Conservation (phyloP, 2,888 invertebrate genomes). For the Polymixis lichenea region DNA sequence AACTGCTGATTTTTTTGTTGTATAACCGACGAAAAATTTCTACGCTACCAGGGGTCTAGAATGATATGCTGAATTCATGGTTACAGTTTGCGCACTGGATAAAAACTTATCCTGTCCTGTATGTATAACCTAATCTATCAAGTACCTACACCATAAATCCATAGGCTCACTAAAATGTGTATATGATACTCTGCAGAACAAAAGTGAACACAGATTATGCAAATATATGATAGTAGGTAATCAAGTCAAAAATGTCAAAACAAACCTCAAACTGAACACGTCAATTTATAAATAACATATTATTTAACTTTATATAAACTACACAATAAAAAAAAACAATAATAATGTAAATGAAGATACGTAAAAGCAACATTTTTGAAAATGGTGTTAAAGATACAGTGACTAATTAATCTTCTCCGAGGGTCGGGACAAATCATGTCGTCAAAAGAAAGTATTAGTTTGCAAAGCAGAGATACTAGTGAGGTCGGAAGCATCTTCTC, state of each 20-base stretch:
- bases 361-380: background rate
- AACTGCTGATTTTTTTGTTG: too few species aligned
- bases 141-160: too few species aligned
- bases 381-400: background rate
- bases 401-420: too few species aligned
- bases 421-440: background rate
- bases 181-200: background rate
- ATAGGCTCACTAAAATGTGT: background rate
- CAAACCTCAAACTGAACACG: background rate
- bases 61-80: too few species aligned
- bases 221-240: background rate
- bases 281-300: background rate
- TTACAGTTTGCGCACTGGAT: too few species aligned
- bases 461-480: background rate
- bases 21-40: too few species aligned
- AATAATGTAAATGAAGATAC: background rate
- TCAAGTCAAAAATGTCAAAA: slow-evolving; percentile 19
- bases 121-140: too few species aligned
- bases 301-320: background rate
- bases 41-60: too few species aligned
- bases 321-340: background rate
- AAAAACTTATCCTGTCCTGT: too few species aligned
- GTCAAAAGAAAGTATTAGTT: background rate
- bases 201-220: background rate
- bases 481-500: background rate